Evolutionary conservation across 53 echinoderm and acorn worm species (phyloP).

Genomic region (Paelopatides confundens): DNA sequence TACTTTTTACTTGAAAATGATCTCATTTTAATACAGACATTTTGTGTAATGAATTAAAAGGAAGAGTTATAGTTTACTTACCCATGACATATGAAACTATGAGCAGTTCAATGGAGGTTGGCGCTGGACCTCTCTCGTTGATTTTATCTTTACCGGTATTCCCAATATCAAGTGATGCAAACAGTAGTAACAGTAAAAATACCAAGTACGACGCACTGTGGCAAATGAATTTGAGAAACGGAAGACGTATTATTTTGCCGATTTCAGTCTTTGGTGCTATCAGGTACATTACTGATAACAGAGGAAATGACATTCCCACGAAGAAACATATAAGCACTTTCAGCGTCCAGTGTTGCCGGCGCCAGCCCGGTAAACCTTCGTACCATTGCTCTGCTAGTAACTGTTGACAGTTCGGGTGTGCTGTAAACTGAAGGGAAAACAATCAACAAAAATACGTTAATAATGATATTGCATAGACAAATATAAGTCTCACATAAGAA

Average conservation of each 20-base stretch:
- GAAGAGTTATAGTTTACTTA: no score
- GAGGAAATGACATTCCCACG: conserved; percentile 89
- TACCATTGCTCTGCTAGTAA: conserved; percentile 98
- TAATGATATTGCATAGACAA: neutral
- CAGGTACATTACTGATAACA: conserved; percentile 87
- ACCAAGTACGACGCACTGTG: conserved; percentile 94
- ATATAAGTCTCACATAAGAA: neutral
- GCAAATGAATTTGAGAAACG: conserved; percentile 99
- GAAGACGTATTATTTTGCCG: conserved; percentile 97
- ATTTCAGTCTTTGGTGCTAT: conserved; percentile 86
- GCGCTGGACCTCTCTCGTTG: conserved; percentile 84
- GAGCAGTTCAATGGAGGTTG: conserved; percentile 84
- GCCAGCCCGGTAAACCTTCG: conserved; percentile 95
- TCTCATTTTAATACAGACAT: no score
- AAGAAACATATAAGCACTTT: conserved; percentile 91
- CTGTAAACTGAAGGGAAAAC: conserved; percentile 70
- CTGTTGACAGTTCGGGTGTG: conserved; percentile 98
- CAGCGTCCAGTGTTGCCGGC: conserved; percentile 89
- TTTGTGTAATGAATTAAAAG: no score
- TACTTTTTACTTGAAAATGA: no score
- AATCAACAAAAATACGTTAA: neutral
- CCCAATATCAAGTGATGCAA: conserved; percentile 83
- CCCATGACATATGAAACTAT: conserved; percentile 85
- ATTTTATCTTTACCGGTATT: neutral
- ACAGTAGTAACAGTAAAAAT: conserved; percentile 88